Percentiles rank a stretch among this genome's conserved stretches.
These are phyloP conservation scores for Fistularia commersonii DNA, from an alignment of 2,797 vertebrate genomes.

Conservation along the genomic window DNA sequence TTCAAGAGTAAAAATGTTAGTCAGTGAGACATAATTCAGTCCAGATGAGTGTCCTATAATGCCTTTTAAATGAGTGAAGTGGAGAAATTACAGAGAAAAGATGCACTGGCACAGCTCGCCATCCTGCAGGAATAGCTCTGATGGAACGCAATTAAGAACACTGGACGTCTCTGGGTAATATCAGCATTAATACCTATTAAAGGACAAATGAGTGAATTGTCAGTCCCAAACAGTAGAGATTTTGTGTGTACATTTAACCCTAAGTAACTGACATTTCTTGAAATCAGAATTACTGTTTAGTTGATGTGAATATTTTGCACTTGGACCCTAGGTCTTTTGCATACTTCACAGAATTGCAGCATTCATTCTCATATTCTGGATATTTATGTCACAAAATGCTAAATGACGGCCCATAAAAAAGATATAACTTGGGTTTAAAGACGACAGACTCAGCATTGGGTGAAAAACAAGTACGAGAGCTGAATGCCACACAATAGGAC, in stretches of 20 bases:
- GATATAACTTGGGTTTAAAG: neutral
- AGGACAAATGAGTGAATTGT: slow-evolving; percentile 57
- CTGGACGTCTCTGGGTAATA: slow-evolving; percentile 50
- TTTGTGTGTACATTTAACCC: slow-evolving; percentile 32
- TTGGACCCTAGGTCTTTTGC: slow-evolving; percentile 17
- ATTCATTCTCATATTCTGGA: slow-evolving; percentile 21
- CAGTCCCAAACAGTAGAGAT: slow-evolving; percentile 54
- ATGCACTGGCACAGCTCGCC: slow-evolving; percentile 63
- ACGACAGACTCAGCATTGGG: neutral
- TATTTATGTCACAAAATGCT: slow-evolving; percentile 20
- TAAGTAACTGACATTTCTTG: slow-evolving; percentile 40
- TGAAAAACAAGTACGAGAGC: neutral
- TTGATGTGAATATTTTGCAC: slow-evolving; percentile 38
- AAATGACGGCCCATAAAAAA: slow-evolving; percentile 14
- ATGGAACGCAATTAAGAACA: slow-evolving; percentile 38
- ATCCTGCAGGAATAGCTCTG: slow-evolving; percentile 39
- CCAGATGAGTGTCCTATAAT: slow-evolving; percentile 33
- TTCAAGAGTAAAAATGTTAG: slow-evolving; percentile 25
- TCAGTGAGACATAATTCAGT: slow-evolving; percentile 45
- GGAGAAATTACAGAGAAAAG: slow-evolving; percentile 42
- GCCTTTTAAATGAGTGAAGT: slow-evolving; percentile 30
- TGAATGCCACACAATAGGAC: neutral
- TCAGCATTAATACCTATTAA: slow-evolving; percentile 62
- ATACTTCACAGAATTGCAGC: slow-evolving; percentile 35
- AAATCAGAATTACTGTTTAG: slow-evolving; percentile 41